Conservation (phyloP, 30 jellyfish, hydroid and myxozoan species). For the Nemopilema nomurai region DNA sequence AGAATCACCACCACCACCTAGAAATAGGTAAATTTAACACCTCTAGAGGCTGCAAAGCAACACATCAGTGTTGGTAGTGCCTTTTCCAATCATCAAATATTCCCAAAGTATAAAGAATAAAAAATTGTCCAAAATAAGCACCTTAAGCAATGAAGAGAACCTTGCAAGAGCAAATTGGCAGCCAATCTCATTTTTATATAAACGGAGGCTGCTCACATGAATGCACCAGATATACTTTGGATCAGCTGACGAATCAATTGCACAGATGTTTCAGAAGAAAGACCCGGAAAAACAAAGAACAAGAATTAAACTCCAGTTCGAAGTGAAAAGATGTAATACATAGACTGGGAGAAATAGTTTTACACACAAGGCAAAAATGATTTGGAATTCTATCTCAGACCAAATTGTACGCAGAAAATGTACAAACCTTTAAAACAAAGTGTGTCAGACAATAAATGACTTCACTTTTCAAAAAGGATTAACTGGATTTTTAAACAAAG, state of each 20-base stretch:
- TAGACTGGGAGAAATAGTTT: no score
- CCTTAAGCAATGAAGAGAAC: no score
- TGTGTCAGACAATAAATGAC: no score
- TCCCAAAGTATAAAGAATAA: not conserved
- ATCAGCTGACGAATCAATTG: constrained; percentile 57
- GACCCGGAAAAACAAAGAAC: constrained; percentile 53
- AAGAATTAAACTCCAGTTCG: constrained; percentile 30
- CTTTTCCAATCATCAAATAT: not conserved
- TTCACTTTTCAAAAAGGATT: no score
- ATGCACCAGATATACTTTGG: constrained; percentile 26
- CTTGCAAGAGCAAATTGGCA: constrained; percentile 40
- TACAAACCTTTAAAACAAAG: no score
- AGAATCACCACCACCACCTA: not conserved
- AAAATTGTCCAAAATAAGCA: not conserved
- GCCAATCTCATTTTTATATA: constrained; percentile 45
- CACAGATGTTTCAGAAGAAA: constrained; percentile 48
- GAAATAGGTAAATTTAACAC: not conserved
- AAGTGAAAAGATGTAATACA: constrained; percentile 15
- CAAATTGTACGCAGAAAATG: no score
- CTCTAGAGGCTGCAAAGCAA: not conserved
- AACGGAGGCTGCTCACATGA: constrained; percentile 47
- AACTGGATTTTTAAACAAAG: no score
- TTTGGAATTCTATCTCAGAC: no score
- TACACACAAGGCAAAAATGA: no score
- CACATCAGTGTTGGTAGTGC: not conserved